Conservation (phyloP, 2,888 invertebrate genomes). For the Cheilosia scutellata region DNA sequence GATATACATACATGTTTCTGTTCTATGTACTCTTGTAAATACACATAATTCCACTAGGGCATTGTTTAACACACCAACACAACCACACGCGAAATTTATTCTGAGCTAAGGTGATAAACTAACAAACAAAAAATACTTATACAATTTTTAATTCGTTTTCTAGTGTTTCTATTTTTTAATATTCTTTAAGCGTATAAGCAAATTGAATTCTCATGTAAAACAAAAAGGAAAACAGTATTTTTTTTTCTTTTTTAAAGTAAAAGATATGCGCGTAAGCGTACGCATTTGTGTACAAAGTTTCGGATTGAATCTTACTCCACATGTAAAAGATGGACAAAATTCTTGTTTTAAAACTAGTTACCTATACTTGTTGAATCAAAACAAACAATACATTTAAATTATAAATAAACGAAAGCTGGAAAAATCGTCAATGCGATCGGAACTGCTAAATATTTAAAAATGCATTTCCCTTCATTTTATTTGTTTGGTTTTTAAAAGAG, state of each 20-base stretch:
- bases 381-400: not conserved
- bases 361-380: conserved; percentile 10
- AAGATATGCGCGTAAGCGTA: conserved; percentile 11
- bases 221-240: conserved; percentile 2
- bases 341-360: conserved; percentile 4
- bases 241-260: conserved; percentile 9
- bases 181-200: conserved; percentile 25
- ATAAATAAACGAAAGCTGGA: conserved; percentile 6
- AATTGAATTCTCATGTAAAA: conserved; percentile 53
- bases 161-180: conserved; percentile 34
- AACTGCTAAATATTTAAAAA: not conserved
- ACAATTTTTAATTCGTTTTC: conserved; percentile 7
- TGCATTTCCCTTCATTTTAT: conserved; percentile 1
- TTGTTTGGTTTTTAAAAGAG: no score
- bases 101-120: conserved; percentile 11
- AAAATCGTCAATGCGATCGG: conserved; percentile 36
- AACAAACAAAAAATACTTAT: not conserved
- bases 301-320: conserved; percentile 1
- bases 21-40: conserved; percentile 9
- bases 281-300: conserved; percentile 36
- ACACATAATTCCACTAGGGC: conserved; percentile 22
- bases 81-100: conserved; percentile 20
- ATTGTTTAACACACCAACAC: conserved; percentile 18
- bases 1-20: conserved; percentile 14
- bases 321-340: not conserved